Conservation (phyloP, 2,113 vertebrate genomes). For the Talpa occidentalis region DNA sequence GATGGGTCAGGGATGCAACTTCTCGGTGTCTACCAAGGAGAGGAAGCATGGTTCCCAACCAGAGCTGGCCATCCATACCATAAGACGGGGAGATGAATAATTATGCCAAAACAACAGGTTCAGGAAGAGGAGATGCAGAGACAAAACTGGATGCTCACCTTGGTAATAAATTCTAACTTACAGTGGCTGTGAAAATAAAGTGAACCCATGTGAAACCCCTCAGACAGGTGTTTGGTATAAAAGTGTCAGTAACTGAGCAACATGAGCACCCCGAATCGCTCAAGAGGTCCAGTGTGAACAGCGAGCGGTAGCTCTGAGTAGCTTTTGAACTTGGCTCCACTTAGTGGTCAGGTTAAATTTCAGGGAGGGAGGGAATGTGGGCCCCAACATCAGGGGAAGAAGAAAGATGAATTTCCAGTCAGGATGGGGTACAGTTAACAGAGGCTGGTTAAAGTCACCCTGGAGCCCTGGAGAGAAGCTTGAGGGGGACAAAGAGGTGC, state of each 20-base stretch:
- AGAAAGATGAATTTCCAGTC: background rate
- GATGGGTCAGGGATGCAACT: background rate
- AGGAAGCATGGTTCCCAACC: background rate
- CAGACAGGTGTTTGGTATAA: background rate
- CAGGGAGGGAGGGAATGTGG: background rate
- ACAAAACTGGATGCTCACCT: background rate
- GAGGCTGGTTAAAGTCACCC: background rate
- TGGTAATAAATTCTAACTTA: background rate
- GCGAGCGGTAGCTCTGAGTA: background rate
- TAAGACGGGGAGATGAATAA: background rate
- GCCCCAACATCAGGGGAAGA: background rate
- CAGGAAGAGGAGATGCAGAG: background rate
- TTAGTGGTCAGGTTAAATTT: background rate
- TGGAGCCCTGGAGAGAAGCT: background rate
- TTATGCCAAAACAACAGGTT: background rate
- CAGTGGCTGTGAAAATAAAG: background rate
- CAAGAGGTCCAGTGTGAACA: background rate
- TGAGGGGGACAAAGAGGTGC: background rate
- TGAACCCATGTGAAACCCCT: background rate
- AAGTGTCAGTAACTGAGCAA: background rate
- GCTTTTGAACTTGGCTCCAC: background rate
- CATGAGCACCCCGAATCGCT: background rate
- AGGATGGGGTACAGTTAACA: background rate
- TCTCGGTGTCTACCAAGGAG: background rate
- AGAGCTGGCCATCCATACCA: background rate